Evolutionary conservation across 1,140 invertebrate species (phyloP).

Genomic region (Drosophila ambigua): DNA sequence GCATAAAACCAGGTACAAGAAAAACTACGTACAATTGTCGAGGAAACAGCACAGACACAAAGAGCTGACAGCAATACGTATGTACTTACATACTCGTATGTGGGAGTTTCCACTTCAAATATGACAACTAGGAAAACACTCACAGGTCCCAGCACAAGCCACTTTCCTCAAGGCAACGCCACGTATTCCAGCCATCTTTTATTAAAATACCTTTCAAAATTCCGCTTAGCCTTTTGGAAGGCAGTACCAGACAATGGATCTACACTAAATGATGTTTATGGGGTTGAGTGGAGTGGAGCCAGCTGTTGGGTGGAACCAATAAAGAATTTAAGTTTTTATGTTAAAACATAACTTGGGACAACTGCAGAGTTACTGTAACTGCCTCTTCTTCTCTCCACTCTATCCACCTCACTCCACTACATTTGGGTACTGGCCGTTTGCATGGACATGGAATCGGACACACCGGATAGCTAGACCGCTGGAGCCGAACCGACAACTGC

Average conservation of each 20-base stretch:
- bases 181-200: slow-evolving; percentile 24
- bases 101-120: slow-evolving; percentile 56
- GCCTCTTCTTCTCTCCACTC: not conserved
- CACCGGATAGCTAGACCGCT: slow-evolving; percentile 37
- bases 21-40: slow-evolving; percentile 29
- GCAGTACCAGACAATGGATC: slow-evolving; percentile 6
- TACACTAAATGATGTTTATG: slow-evolving; percentile 17
- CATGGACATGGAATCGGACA: slow-evolving; percentile 26
- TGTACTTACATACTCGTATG: slow-evolving; percentile 15
- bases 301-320: slow-evolving; percentile 5
- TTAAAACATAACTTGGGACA: slow-evolving; percentile 3
- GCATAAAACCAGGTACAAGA: slow-evolving; percentile 31
- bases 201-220: slow-evolving; percentile 15
- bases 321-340: slow-evolving; percentile 19
- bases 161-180: slow-evolving; percentile 27
- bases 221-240: slow-evolving; percentile 19
- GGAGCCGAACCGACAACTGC: slow-evolving; percentile 44
- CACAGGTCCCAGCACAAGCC: slow-evolving; percentile 18
- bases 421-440: slow-evolving; percentile 8
- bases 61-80: not conserved
- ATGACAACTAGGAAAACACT: slow-evolving; percentile 73
- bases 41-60: slow-evolving; percentile 35
- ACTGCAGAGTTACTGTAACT: slow-evolving; percentile 19
- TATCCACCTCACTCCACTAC: too few relatives aligned
- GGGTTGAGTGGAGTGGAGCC: not conserved